Evolutionary conservation across 2,888 invertebrate genomes (phyloP).

Genomic region (Hyalella azteca): DNA sequence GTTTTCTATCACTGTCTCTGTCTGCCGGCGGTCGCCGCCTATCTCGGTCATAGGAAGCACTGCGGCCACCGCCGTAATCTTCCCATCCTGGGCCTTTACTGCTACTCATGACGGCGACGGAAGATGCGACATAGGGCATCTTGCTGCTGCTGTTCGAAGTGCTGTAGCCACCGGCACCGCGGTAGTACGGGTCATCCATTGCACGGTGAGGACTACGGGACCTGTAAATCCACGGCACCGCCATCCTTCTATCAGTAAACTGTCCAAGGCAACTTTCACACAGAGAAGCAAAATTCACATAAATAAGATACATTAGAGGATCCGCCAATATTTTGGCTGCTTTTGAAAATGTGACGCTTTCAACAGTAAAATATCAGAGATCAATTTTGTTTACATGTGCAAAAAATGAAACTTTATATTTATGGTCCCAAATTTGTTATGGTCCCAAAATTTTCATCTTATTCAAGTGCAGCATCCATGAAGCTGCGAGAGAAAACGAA

Average conservation of each 20-base stretch:
- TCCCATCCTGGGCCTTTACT: not conserved
- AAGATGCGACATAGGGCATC: not conserved
- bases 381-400: too few relatives aligned
- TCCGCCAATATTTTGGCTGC: too few relatives aligned
- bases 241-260: conserved; percentile 1
- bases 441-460: too few relatives aligned
- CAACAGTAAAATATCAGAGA: too few relatives aligned
- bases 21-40: not conserved
- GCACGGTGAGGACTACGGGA: conserved; percentile 6
- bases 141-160: conserved; percentile 7
- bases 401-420: too few relatives aligned
- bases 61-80: not conserved
- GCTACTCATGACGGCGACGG: not conserved
- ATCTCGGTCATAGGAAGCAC: not conserved
- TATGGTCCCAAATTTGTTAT: too few relatives aligned
- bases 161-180: conserved; percentile 21
- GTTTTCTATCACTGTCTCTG: not conserved
- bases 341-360: too few relatives aligned
- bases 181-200: conserved; percentile 1
- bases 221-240: conserved; percentile 15
- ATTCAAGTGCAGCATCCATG: too few relatives aligned
- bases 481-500: too few relatives aligned
- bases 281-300: too few relatives aligned
- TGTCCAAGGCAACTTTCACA: too few relatives aligned
- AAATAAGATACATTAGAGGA: too few relatives aligned